Evolutionary conservation across 2,797 vertebrate species (phyloP).

Genomic region (Spondyliosoma cantharus): DNA sequence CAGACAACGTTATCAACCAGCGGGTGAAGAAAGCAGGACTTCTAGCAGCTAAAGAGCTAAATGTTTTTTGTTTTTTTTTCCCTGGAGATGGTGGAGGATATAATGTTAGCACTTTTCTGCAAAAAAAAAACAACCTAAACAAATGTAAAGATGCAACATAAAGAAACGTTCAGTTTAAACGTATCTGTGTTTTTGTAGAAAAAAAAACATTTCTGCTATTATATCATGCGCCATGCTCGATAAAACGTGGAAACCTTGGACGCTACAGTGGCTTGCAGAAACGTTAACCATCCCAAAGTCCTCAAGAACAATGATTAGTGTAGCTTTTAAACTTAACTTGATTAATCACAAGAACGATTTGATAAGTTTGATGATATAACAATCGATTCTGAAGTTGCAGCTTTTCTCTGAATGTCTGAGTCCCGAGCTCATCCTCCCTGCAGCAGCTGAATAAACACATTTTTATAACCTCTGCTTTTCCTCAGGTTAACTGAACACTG

Average conservation of each 20-base stretch:
- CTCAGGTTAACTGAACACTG: constrained; percentile 27
- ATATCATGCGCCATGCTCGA: too few relatives aligned
- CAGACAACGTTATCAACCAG: too few relatives aligned
- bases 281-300: too few relatives aligned
- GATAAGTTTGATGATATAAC: not conserved
- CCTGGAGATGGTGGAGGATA: not conserved
- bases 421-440: not conserved
- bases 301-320: not conserved
- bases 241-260: too few relatives aligned
- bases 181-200: too few relatives aligned
- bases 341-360: not conserved
- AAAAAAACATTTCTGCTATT: too few relatives aligned
- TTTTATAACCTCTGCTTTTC: constrained; percentile 29
- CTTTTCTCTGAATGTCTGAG: not conserved
- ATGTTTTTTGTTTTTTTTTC: not conserved
- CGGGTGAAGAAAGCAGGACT: not conserved
- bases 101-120: too few relatives aligned
- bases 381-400: not conserved
- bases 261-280: too few relatives aligned
- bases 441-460: not conserved
- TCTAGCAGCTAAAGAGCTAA: not conserved
- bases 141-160: too few relatives aligned
- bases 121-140: too few relatives aligned
- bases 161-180: too few relatives aligned
- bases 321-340: not conserved